Evolutionary conservation across 2,888 invertebrate species (phyloP), one percentile per base, ranked within the genome.

Genomic region (Platyscelio sp.): DNA sequence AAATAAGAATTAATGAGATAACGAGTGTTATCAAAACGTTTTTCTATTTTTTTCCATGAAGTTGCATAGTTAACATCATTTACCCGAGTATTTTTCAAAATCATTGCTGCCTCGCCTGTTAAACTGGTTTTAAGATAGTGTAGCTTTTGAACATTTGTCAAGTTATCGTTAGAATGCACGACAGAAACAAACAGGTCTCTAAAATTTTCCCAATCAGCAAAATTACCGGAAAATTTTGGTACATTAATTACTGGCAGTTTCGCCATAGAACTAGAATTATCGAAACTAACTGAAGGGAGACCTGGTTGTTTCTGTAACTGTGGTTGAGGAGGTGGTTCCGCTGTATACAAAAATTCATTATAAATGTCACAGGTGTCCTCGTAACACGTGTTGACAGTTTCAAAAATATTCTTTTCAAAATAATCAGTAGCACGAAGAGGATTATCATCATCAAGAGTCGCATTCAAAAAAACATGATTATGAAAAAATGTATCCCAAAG

Each of bases 1-100:
- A 68, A 20, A 51, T 51, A 68, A 22, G 51, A 68, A 38, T 51
- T 29, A 15, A 68, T 43, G 15, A 65, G 20, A 11, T 11, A 9
- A n/a, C 65, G 65, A 3, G 46, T 65, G 18, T 65, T 65, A 15
- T 65, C 65, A 49, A n/a, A 43, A 20, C 68, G 68, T 5, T 56
- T 7, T 13, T 27, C 24, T 27, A 56, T n/a, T 18, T n/a, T 29
- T 56, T 56, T 7, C 56, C 29, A 56, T 2, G 56, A 27, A n/a
- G 27, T n/a, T 13, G 6, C 29, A 18, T 56, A 56, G 29, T 56
- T 56, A 3, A 18, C 27, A 2, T 20, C 27, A n/a, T 27, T 65
- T 27, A 29, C 24, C 6, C 4, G 2, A 1, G 46, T 65, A 9
- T 49, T 9, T 7, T 49, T 65, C 6, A 65, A 27, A 27, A 65